Evolutionary conservation across 2,888 invertebrate genomes (phyloP).

Genomic region (Blastobasis adustella): DNA sequence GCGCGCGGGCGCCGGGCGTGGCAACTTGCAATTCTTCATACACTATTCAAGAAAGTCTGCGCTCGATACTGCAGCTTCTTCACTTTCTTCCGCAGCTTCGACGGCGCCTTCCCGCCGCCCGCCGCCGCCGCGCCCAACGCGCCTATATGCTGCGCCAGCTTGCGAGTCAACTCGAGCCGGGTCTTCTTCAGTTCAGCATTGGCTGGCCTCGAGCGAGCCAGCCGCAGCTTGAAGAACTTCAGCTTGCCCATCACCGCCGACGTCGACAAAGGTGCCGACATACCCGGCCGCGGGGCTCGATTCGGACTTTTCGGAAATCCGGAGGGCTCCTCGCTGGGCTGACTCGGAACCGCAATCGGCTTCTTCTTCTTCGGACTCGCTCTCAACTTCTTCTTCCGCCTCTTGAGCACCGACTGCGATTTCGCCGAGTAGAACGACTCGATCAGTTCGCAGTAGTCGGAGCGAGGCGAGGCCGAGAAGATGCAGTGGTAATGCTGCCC

Average conservation of each 20-base stretch:
- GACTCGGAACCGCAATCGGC: neutral
- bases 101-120: neutral
- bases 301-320: neutral
- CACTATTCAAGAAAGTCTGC: conserved; percentile 46
- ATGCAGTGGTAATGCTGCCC: conserved; percentile 66
- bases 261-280: too few species aligned
- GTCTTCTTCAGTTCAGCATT: conserved; percentile 32
- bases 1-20: too few species aligned
- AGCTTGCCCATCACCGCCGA: conserved; percentile 22
- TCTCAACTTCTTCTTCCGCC: conserved; percentile 15
- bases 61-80: conserved; percentile 43
- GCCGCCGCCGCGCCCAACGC: too few species aligned
- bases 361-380: conserved; percentile 23
- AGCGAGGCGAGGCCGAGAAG: conserved; percentile 58
- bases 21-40: conserved; percentile 23
- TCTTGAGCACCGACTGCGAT: conserved; percentile 14
- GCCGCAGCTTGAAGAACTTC: conserved; percentile 30
- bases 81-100: conserved; percentile 43
- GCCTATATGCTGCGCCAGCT: conserved; percentile 15
- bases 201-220: conserved; percentile 28
- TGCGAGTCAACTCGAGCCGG: conserved; percentile 28
- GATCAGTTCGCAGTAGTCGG: conserved; percentile 52
- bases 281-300: too few species aligned
- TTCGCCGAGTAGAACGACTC: conserved; percentile 37
- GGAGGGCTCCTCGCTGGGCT: too few species aligned